phyloP scores from a whole-genome alignment of 2,797 vertebrate species.

The Tolypeutes matacus region DNA sequence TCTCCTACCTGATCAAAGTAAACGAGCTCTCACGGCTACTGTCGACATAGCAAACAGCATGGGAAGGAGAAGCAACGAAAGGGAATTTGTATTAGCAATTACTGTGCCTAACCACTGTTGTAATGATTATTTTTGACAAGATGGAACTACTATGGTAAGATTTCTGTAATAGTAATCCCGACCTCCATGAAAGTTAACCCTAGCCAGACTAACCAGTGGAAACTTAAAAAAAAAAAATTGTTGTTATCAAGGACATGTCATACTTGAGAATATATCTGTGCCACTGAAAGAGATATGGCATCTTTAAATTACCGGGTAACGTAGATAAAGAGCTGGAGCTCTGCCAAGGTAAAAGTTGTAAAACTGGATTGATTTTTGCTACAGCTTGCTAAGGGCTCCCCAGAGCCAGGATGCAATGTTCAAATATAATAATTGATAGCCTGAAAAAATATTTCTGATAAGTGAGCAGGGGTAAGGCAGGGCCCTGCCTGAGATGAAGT shows the following conservation, averaged over 20 bases:
- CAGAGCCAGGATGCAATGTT: conserved; percentile 85
- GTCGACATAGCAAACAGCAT: not conserved
- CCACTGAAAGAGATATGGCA: conserved; percentile 78
- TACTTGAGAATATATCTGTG: conserved; percentile 69
- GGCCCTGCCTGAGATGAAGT: conserved; percentile 82
- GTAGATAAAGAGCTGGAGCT: conserved; percentile 86
- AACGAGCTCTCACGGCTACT: not conserved
- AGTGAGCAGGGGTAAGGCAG: conserved; percentile 78
- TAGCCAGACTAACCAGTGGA: conserved; percentile 3
- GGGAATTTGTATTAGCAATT: not conserved
- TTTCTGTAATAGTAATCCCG: not conserved
- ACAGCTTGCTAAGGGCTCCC: conserved; percentile 89
- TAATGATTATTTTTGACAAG: conserved; percentile 10
- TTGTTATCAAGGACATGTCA: conserved; percentile 81
- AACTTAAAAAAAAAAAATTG: conserved; percentile 62
- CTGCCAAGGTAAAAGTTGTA: conserved; percentile 90
- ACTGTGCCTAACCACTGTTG: not conserved
- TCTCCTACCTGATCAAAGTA: not conserved
- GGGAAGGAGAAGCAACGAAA: not conserved
- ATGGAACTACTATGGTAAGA: not conserved
- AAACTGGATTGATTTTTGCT: conserved; percentile 91
- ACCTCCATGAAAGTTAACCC: conserved; percentile 29
- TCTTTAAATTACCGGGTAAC: conserved; percentile 86
- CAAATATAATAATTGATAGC: conserved; percentile 91
- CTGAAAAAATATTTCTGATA: conserved; percentile 88